Conservation (phyloP, 2,113 vertebrate species). For the Tretioscincus oriximinensis region DNA sequence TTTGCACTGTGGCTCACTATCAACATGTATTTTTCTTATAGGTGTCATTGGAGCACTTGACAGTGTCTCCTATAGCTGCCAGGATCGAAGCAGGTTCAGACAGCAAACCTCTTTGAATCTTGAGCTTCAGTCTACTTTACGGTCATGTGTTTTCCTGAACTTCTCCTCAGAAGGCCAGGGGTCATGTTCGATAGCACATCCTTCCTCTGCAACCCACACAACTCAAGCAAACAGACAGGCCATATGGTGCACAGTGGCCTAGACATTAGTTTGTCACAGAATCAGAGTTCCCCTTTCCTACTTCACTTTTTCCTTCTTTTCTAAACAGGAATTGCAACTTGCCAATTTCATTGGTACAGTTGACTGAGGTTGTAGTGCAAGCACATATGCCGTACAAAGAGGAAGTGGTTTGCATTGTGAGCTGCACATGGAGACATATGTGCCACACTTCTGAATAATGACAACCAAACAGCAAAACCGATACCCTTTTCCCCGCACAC, state of each 20-base stretch:
- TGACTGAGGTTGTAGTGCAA: not conserved
- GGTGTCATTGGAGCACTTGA: not conserved
- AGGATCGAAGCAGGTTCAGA: not conserved
- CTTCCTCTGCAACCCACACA: not conserved
- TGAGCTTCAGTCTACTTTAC: not conserved
- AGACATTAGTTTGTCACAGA: not conserved
- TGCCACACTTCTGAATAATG: slow-evolving; percentile 10
- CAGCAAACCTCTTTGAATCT: not conserved
- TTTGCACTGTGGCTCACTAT: not conserved
- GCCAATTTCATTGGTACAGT: not conserved
- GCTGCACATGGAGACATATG: not conserved
- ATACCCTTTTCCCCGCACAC: slow-evolving; percentile 36
- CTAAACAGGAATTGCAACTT: not conserved
- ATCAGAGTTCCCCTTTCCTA: not conserved
- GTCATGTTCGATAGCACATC: not conserved
- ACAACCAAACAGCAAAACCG: slow-evolving; percentile 24
- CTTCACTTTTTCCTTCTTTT: not conserved
- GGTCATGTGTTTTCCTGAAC: not conserved
- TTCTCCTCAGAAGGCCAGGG: not conserved
- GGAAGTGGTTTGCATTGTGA: not conserved
- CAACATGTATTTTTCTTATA: not conserved
- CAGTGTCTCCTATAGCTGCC: not conserved
- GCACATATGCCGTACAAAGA: not conserved
- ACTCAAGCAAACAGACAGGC: not conserved
- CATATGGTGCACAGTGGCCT: not conserved